These are phyloP conservation scores for Sminthurinus signatus DNA, from an alignment of 1,140 invertebrate species.

Conservation along the genomic window DNA sequence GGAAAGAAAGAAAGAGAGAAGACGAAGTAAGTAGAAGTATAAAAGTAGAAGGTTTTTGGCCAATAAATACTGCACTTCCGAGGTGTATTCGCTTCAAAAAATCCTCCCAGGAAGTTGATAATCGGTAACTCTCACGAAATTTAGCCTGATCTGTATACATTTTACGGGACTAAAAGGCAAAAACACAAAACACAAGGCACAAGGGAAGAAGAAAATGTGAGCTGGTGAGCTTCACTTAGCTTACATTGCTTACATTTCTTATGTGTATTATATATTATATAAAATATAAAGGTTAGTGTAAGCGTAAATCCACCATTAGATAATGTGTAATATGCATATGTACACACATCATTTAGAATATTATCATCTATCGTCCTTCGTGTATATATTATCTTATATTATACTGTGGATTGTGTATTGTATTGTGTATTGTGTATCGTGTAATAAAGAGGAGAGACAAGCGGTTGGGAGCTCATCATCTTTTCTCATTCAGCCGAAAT, in stretches of 20 bases:
- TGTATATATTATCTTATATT: too few relatives aligned
- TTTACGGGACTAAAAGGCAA: constrained; percentile 32
- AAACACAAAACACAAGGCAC: constrained; percentile 28
- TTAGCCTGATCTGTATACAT: constrained; percentile 42
- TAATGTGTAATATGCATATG: too few relatives aligned
- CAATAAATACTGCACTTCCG: constrained; percentile 42
- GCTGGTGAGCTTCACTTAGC: background rate
- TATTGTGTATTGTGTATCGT: constrained; percentile 13
- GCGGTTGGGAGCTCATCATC: constrained; percentile 38
- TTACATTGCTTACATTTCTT: too few relatives aligned
- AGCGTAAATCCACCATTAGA: too few relatives aligned
- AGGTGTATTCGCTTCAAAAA: constrained; percentile 40
- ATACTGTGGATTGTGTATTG: too few relatives aligned
- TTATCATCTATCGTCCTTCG: too few relatives aligned
- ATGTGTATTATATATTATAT: too few relatives aligned
- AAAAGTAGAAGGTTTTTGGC: constrained; percentile 37
- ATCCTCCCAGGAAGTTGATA: constrained; percentile 40
- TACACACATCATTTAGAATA: too few relatives aligned
- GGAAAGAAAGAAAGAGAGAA: constrained; percentile 1
- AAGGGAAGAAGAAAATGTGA: background rate
- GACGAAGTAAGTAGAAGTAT: background rate
- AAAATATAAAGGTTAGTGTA: too few relatives aligned
- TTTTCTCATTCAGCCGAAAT: constrained; percentile 24
- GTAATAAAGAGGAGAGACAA: too few relatives aligned
- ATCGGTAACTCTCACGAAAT: constrained; percentile 39